phyloP scores from a whole-genome alignment of 2,888 invertebrate species.

The Sturmia bella region DNA sequence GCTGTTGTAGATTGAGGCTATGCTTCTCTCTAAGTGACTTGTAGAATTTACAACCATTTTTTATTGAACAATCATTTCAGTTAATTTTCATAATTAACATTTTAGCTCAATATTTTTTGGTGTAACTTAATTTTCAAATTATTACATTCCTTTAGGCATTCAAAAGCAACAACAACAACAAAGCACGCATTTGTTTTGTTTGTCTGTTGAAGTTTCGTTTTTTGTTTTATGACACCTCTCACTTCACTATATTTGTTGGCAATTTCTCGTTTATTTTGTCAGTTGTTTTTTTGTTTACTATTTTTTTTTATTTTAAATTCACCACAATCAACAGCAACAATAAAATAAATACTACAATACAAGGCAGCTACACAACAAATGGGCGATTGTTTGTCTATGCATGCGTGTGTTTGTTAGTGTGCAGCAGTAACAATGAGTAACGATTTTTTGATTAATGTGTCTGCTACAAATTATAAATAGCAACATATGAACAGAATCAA shows the following conservation, averaged over 20 bases:
- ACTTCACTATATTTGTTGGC: conserved; percentile 36
- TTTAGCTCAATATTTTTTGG: too few relatives aligned
- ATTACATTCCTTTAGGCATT: conserved; percentile 10
- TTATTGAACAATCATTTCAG: too few relatives aligned
- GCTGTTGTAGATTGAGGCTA: too few relatives aligned
- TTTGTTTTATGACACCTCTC: background rate
- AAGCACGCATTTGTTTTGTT: conserved; percentile 23
- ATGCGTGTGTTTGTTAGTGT: background rate
- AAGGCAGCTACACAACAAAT: conserved; percentile 33
- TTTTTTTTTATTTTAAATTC: conserved; percentile 32
- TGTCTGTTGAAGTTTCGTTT: conserved; percentile 33
- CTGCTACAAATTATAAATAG: conserved; percentile 80
- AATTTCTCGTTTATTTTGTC: conserved; percentile 45
- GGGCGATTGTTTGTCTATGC: background rate
- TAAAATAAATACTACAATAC: conserved; percentile 36
- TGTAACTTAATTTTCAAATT: too few relatives aligned
- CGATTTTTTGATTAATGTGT: conserved; percentile 81
- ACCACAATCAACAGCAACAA: conserved; percentile 61
- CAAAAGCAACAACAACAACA: conserved; percentile 11
- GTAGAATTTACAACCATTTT: too few relatives aligned
- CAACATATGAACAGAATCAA: conserved; percentile 72
- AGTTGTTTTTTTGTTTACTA: conserved; percentile 1
- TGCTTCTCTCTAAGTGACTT: too few relatives aligned
- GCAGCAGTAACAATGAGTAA: conserved; percentile 72
- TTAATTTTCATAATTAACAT: too few relatives aligned